These are phyloP conservation scores for Puffinus mauretanicus DNA, from an alignment of 2,113 vertebrate genomes.

Conservation along the genomic window DNA sequence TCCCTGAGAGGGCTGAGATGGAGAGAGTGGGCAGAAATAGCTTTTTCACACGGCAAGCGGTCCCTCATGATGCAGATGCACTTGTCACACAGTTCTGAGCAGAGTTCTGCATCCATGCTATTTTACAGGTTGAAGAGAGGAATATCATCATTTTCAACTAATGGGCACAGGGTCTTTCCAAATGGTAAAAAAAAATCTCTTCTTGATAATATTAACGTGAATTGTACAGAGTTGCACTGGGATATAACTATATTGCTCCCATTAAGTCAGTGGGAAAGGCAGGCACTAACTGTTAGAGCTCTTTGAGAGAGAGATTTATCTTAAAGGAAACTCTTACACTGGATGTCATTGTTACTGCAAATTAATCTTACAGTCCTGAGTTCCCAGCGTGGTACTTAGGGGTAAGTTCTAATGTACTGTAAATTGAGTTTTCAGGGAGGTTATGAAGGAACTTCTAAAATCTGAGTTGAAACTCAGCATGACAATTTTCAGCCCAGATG, in stretches of 20 bases:
- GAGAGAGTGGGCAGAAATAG: not conserved
- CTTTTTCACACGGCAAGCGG: not conserved
- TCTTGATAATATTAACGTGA: not conserved
- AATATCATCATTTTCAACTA: not conserved
- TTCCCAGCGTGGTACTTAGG: not conserved
- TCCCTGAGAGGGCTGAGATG: not conserved
- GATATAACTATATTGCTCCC: not conserved
- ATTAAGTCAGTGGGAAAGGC: constrained; percentile 2
- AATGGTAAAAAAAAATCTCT: not conserved
- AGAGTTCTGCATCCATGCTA: not conserved
- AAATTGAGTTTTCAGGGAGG: not conserved
- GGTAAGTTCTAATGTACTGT: not conserved
- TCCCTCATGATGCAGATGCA: not conserved
- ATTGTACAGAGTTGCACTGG: not conserved
- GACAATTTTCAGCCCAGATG: not conserved
- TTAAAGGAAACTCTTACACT: not conserved
- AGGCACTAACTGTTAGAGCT: not conserved
- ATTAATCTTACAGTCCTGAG: constrained; percentile 15
- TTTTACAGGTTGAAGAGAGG: not conserved
- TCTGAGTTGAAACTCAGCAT: not conserved
- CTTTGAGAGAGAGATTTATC: not conserved
- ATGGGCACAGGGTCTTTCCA: not conserved
- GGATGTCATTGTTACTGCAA: not conserved
- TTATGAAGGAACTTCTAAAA: constrained; percentile 3
- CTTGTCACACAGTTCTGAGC: not conserved